Evolutionary conservation across 2,113 vertebrate genomes (phyloP).

Genomic region (Collichthys lucidus): DNA sequence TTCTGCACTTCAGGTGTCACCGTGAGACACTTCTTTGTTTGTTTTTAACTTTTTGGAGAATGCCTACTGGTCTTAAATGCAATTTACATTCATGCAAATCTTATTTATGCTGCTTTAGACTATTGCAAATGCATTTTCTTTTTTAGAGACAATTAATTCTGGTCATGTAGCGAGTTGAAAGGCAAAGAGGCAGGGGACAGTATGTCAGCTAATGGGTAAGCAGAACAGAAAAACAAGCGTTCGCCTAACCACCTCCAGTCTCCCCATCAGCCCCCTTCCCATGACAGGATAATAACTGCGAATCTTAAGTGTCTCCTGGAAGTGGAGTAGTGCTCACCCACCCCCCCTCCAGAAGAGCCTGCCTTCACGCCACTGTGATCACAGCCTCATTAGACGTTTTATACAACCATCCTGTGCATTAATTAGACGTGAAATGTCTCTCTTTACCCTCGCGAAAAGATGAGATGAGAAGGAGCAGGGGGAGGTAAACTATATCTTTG

Average conservation of each 20-base stretch:
- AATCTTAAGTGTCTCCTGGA: constrained; percentile 83
- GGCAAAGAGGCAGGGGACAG: not conserved
- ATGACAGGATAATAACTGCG: constrained; percentile 88
- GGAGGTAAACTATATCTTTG: constrained; percentile 83
- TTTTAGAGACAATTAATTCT: not conserved
- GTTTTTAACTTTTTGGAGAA: constrained; percentile 8
- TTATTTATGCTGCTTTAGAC: not conserved
- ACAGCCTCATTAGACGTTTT: constrained; percentile 95
- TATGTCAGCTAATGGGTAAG: constrained; percentile 5
- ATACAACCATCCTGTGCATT: constrained; percentile 93
- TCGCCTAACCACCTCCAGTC: constrained; percentile 35
- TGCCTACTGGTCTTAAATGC: not conserved
- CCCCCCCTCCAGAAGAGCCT: constrained; percentile 82
- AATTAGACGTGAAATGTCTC: constrained; percentile 94
- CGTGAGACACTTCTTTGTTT: not conserved
- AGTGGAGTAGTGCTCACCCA: constrained; percentile 84
- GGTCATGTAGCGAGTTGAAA: not conserved
- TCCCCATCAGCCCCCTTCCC: constrained; percentile 83
- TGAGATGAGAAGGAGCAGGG: constrained; percentile 66
- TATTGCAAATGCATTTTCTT: not conserved
- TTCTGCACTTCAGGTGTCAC: not conserved
- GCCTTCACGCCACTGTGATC: constrained; percentile 93
- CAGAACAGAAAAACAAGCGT: constrained; percentile 24
- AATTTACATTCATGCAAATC: not conserved
- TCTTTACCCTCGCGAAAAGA: constrained; percentile 87